phyloP scores from a whole-genome alignment of 2,113 vertebrate genomes.

The Shinisaurus crocodilurus region DNA sequence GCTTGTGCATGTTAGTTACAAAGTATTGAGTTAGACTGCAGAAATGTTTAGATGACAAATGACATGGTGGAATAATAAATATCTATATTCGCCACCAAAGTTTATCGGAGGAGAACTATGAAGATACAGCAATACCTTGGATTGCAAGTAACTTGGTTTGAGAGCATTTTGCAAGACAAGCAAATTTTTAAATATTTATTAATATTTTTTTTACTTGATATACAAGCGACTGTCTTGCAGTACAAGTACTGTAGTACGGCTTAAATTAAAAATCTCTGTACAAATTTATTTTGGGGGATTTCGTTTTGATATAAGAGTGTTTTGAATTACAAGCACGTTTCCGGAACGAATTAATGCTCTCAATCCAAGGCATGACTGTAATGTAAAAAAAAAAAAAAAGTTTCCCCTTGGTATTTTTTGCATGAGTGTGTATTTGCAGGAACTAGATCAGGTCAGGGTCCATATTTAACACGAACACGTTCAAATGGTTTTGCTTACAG shows the following conservation, averaged over 20 bases:
- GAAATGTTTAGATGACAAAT: background rate
- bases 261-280: too few relatives aligned
- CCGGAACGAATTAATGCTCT: too few relatives aligned
- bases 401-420: background rate
- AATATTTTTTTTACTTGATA: too few relatives aligned
- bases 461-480: accelerated
- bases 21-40: background rate
- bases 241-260: too few relatives aligned
- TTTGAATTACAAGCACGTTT: too few relatives aligned
- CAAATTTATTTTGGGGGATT: too few relatives aligned
- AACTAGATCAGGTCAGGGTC: background rate
- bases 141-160: too few relatives aligned
- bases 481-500: background rate
- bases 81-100: background rate
- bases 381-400: background rate
- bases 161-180: too few relatives aligned
- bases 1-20: background rate
- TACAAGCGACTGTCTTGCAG: too few relatives aligned
- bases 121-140: background rate
- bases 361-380: too few relatives aligned
- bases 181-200: too few relatives aligned
- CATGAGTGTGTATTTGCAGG: accelerated
- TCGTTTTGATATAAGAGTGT: too few relatives aligned
- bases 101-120: background rate
- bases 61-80: background rate